phyloP scores from a whole-genome alignment of 1,140 invertebrate species.

The Hylaeus anthracinus region DNA sequence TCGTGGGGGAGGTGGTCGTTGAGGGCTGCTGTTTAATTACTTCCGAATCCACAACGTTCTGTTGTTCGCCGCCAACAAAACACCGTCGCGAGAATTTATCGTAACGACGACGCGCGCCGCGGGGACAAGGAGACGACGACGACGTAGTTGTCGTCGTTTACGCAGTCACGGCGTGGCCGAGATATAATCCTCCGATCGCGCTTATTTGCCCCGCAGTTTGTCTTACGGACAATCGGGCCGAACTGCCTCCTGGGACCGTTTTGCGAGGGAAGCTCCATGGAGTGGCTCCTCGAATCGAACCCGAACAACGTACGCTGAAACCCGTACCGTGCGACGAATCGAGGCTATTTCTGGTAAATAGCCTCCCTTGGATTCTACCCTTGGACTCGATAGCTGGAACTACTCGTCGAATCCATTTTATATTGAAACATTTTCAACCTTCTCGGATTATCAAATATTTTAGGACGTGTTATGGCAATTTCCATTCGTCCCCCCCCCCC shows the following conservation, averaged over 20 bases:
- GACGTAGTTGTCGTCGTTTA: background rate
- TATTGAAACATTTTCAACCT: too few species aligned
- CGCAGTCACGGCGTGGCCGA: background rate
- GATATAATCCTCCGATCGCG: slow-evolving; percentile 13
- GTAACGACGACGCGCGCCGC: slow-evolving; percentile 1
- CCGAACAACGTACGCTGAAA: too few species aligned
- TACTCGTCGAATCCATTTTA: too few species aligned
- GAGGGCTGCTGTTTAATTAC: slow-evolving; percentile 16
- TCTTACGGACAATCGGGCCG: slow-evolving; percentile 19
- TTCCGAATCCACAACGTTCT: slow-evolving; percentile 19
- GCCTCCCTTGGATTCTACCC: background rate
- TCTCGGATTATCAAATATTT: too few species aligned
- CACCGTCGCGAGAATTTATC: slow-evolving; percentile 13
- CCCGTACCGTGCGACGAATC: background rate
- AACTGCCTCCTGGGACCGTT: background rate
- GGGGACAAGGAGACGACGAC: background rate
- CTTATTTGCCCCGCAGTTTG: slow-evolving; percentile 38
- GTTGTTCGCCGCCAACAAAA: slow-evolving; percentile 21
- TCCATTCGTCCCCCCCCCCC: too few species aligned
- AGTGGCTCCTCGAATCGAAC: background rate
- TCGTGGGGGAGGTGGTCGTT: background rate
- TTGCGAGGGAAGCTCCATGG: too few species aligned
- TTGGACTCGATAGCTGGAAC: too few species aligned
- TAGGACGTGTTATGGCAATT: too few species aligned
- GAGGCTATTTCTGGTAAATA: background rate